phyloP scores from a whole-genome alignment of 2,888 invertebrate species.

The Stratiomys singularior region DNA sequence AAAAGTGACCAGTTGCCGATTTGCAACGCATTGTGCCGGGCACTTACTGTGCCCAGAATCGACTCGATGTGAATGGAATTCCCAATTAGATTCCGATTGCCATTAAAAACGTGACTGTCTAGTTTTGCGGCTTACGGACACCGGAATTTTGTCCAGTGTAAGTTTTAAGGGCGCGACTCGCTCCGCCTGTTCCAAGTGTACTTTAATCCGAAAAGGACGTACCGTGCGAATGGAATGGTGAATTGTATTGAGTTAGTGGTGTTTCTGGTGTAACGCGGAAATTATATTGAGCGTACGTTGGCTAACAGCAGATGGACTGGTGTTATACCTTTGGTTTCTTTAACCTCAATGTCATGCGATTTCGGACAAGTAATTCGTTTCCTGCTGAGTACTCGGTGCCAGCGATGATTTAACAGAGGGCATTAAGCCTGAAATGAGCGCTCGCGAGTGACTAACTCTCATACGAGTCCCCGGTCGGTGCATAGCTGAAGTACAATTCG shows the following conservation, averaged over 20 bases:
- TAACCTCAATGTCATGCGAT: too few relatives aligned
- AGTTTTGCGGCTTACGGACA: background rate
- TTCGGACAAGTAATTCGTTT: too few relatives aligned
- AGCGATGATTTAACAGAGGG: too few relatives aligned
- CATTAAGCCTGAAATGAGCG: background rate
- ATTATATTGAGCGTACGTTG: too few relatives aligned
- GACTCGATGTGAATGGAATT: constrained; percentile 4
- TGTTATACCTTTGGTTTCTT: too few relatives aligned
- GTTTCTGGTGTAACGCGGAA: too few relatives aligned
- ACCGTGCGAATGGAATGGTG: too few relatives aligned
- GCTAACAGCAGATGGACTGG: too few relatives aligned
- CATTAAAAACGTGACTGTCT: background rate
- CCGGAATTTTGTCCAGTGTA: constrained; percentile 13
- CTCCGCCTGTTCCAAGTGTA: too few relatives aligned
- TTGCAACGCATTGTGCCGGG: background rate
- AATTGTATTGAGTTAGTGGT: too few relatives aligned
- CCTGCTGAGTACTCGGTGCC: too few relatives aligned
- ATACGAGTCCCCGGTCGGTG: background rate
- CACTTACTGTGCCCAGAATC: background rate
- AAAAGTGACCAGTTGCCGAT: background rate
- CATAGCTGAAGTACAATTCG: background rate
- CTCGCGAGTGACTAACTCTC: background rate
- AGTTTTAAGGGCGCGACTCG: constrained; percentile 1
- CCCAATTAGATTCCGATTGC: background rate
- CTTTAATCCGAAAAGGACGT: too few relatives aligned